Evolutionary conservation across 2,113 vertebrate species (phyloP).

Genomic region (Tor tambroides): DNA sequence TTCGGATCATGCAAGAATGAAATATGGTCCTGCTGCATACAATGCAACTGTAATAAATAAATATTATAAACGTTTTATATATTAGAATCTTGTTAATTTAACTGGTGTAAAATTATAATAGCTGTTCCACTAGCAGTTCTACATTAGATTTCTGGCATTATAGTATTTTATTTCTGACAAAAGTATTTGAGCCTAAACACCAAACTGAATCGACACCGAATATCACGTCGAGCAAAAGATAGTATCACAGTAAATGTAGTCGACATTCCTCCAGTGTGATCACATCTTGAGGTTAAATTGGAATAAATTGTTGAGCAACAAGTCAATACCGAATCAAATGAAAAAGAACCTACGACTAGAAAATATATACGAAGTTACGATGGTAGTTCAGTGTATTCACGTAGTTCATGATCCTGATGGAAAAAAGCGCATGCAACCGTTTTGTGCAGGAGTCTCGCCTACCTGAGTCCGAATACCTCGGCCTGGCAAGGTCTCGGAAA

Average conservation of each 20-base stretch:
- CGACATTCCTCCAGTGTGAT: not conserved
- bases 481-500: constrained; percentile 90
- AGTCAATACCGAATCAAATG: not conserved
- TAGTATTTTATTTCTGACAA: not conserved
- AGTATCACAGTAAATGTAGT: not conserved
- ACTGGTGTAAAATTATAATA: not conserved
- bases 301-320: not conserved
- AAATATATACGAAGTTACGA: not conserved
- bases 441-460: constrained; percentile 55
- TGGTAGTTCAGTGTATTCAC: not conserved
- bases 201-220: not conserved
- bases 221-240: not conserved
- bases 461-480: constrained; percentile 91
- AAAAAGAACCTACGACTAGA: not conserved
- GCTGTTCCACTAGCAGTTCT: not conserved
- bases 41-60: not conserved
- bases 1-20: not conserved
- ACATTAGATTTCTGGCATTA: not conserved
- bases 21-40: not conserved
- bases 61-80: not conserved
- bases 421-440: not conserved
- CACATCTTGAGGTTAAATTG: not conserved
- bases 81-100: not conserved
- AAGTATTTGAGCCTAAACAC: not conserved
- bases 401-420: not conserved